These are phyloP conservation scores for Falco biarmicus DNA, from an alignment of 2,797 vertebrate species.

Conservation along the genomic window DNA sequence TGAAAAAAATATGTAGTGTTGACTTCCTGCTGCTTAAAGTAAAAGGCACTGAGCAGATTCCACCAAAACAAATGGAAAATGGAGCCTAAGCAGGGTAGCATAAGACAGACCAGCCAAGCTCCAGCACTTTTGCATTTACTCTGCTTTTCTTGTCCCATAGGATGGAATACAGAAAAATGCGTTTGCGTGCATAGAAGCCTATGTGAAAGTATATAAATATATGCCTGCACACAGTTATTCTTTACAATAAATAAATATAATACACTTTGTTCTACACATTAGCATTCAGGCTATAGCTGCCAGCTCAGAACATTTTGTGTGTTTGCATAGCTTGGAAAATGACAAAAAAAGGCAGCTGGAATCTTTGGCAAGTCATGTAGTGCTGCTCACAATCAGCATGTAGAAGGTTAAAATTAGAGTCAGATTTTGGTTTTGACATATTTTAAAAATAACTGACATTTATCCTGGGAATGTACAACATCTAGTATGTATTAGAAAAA, in stretches of 20 bases:
- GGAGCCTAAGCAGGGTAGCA: neutral
- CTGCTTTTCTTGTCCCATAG: neutral
- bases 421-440: slow-evolving; percentile 26
- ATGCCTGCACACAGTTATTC: neutral
- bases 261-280: neutral
- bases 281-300: neutral
- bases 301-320: neutral
- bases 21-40: neutral
- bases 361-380: neutral
- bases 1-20: slow-evolving; percentile 6
- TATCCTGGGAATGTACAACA: slow-evolving; percentile 47
- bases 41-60: neutral
- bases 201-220: neutral
- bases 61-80: neutral
- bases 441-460: slow-evolving; percentile 66
- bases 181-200: neutral
- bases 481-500: neutral
- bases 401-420: slow-evolving; percentile 62
- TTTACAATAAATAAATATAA: neutral
- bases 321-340: slow-evolving; percentile 19
- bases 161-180: neutral
- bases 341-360: slow-evolving; percentile 30
- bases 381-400: slow-evolving; percentile 15
- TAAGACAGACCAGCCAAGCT: neutral
- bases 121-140: neutral